Base-by-base conservation (phyloP, 2,888 invertebrate genomes). In the Netelia virgata region DNA sequence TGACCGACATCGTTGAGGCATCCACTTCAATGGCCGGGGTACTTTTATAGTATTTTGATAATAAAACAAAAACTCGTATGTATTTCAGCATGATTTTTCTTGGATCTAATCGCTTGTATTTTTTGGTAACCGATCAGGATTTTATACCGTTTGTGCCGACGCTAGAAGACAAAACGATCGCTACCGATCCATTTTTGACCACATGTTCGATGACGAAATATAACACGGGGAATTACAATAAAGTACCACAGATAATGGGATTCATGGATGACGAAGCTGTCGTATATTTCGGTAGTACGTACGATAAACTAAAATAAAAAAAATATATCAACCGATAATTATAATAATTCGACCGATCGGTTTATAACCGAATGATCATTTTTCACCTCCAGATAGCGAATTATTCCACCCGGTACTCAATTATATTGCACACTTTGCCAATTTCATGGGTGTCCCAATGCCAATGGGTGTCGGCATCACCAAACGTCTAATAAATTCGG, bases 311-410 rank as follows among this genome's bases (percentile, higher is more conserved):
- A 10, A 23, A 11, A 11, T 36, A 14, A 9, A 57, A 57, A 18
- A 57, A 57, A 57, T 50, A 11, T 50, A 8, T 53, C 1, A 20
- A 91, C 95, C 95, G n/a, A 28, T 28, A 28, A 28, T 28, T 28
- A 89, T 95, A 50, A 95, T 95, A 82, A 95, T 95, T 84, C 94
- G 94, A 92, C 94, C 94, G 1, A 95, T 95, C 75, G 93, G 94
- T 11, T 95, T 14, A 47, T 47, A 50, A n/a, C 11, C 50, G 11
- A 50, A 0, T 2, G 5, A 50, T 50, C 11, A n/a, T 14, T 50
- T 28, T 28, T 28, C 23, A 28, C 5, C 0, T 28, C 5, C 28
- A 28, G 28, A 28, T 3, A 5, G 0, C 5, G 6, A 5, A 28
- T 28, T 28, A 28, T 28, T 28, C 28, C 3, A 3, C 3, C 28